Conservation (phyloP, 2,797 vertebrate genomes). For the Tapera naevia region DNA sequence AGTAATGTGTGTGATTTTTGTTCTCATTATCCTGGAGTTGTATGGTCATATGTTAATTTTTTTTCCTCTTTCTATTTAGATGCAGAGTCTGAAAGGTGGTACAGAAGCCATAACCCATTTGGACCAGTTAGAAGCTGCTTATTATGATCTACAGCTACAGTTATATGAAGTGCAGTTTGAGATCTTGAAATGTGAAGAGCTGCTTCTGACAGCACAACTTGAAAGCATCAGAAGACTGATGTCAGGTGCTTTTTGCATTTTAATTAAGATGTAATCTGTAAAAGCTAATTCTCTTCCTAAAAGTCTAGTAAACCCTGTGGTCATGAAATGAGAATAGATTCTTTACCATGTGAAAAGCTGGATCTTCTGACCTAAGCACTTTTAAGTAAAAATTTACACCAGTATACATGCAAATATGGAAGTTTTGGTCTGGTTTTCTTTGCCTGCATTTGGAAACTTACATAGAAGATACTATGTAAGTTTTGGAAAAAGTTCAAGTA, state of each 20-base stretch:
- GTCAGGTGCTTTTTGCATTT: slow-evolving; percentile 80
- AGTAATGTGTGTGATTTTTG: not conserved
- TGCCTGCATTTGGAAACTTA: not conserved
- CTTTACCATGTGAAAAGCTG: not conserved
- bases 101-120: slow-evolving; percentile 90
- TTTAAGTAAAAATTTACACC: not conserved
- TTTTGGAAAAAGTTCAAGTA: not conserved
- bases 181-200: slow-evolving; percentile 94
- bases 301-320: not conserved
- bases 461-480: not conserved
- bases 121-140: slow-evolving; percentile 93
- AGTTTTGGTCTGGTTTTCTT: not conserved
- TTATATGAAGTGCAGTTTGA: slow-evolving; percentile 96
- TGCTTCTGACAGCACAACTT: slow-evolving; percentile 91
- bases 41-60: too few species aligned
- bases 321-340: not conserved
- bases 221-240: slow-evolving; percentile 94
- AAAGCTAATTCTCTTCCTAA: not conserved
- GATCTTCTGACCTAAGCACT: not conserved
- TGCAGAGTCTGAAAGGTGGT: slow-evolving; percentile 91
- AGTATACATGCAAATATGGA: not conserved
- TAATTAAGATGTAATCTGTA: not conserved
- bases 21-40: not conserved
- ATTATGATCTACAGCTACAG: slow-evolving; percentile 94
- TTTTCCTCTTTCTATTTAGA: slow-evolving; percentile 74